These are phyloP conservation scores for Pissodes strobi DNA, from an alignment of 1,140 invertebrate genomes.

Conservation along the genomic window DNA sequence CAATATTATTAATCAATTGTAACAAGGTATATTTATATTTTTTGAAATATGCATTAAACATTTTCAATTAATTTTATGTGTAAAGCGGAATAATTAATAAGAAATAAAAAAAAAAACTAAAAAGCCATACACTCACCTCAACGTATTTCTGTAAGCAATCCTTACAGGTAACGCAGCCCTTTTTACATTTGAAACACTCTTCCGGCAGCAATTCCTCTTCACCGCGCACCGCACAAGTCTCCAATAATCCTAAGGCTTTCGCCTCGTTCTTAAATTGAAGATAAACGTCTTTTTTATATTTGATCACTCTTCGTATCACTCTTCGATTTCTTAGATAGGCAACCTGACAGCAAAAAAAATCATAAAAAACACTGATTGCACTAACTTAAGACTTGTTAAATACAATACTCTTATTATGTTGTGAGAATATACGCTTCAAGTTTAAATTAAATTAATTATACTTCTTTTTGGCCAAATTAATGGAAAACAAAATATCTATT, in stretches of 20 bases:
- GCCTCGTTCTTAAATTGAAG: conserved; percentile 48
- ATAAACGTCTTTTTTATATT: conserved; percentile 48
- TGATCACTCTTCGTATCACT: conserved; percentile 55
- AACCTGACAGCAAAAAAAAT: too few species aligned
- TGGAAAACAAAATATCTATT: not conserved
- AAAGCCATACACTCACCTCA: too few species aligned
- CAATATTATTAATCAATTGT: too few species aligned
- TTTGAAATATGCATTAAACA: too few species aligned
- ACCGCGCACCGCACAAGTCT: conserved; percentile 64
- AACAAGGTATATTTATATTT: not conserved
- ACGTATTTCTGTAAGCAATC: conserved; percentile 60
- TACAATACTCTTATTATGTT: not conserved
- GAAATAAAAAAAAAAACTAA: conserved; percentile 49
- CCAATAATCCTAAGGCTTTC: conserved; percentile 47
- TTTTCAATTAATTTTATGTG: not conserved
- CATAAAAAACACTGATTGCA: too few species aligned
- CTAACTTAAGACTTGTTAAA: conserved; percentile 1
- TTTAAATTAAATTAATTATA: not conserved
- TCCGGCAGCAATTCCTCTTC: conserved; percentile 64
- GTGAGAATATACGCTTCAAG: not conserved
- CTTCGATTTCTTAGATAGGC: conserved; percentile 59
- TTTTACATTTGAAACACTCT: conserved; percentile 62
- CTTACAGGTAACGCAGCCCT: conserved; percentile 66
- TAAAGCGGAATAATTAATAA: too few species aligned
- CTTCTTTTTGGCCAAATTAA: not conserved